Evolutionary conservation across 1,140 invertebrate genomes (phyloP).

Genomic region (Conopomorpha cramerella): DNA sequence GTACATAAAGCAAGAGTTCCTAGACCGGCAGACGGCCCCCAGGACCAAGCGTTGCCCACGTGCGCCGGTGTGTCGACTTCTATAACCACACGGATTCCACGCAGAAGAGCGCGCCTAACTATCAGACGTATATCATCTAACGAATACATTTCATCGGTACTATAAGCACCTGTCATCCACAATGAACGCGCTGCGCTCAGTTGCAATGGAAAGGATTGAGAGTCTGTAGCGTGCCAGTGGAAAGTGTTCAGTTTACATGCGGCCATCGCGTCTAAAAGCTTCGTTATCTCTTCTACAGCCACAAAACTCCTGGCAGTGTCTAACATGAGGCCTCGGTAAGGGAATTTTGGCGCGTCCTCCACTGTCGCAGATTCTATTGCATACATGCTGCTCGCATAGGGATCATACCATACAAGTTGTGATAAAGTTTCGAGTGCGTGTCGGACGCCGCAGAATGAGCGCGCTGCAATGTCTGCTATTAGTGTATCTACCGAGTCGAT

Average conservation of each 20-base stretch:
- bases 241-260: constrained; percentile 80
- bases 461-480: constrained; percentile 65
- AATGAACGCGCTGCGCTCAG: constrained; percentile 69
- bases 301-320: constrained; percentile 79
- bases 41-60: constrained; percentile 76
- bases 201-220: constrained; percentile 77
- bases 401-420: constrained; percentile 76
- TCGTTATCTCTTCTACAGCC: constrained; percentile 65
- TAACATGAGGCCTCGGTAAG: constrained; percentile 72
- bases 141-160: constrained; percentile 67
- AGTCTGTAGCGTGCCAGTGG: constrained; percentile 82
- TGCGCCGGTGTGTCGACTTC: constrained; percentile 81
- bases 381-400: constrained; percentile 58
- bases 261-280: constrained; percentile 75
- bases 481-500: constrained; percentile 50
- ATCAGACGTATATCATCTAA: constrained; percentile 67
- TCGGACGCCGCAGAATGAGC: constrained; percentile 74
- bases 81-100: constrained; percentile 70
- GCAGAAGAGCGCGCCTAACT: constrained; percentile 65
- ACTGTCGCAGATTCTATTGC: constrained; percentile 61
- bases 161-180: constrained; percentile 72
- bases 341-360: constrained; percentile 63
- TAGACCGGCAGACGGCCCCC: constrained; percentile 63
- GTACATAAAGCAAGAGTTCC: constrained; percentile 70
- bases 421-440: constrained; percentile 78